Percentiles rank a stretch among this genome's conserved stretches.
Conservation (phyloP, 1,140 invertebrate genomes). For the Papilio glaucus region DNA sequence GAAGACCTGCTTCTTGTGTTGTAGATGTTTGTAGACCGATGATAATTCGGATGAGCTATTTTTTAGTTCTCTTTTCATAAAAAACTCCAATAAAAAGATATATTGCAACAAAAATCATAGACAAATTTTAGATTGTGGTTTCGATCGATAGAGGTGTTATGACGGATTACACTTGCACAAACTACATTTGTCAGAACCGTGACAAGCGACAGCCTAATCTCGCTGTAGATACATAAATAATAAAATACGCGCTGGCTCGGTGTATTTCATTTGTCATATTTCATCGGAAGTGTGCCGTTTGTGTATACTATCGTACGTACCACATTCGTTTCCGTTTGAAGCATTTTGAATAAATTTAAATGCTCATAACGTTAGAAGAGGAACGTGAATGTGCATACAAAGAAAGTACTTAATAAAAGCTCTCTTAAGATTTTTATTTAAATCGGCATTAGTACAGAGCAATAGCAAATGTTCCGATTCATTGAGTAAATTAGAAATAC, state of each 20-base stretch:
- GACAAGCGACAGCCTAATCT: slow-evolving; percentile 22
- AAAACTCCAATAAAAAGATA: no score
- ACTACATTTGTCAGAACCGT: slow-evolving; percentile 19
- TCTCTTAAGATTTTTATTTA: slow-evolving; percentile 11
- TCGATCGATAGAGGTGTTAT: background rate
- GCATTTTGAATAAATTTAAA: slow-evolving; percentile 23
- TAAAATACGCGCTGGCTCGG: slow-evolving; percentile 16
- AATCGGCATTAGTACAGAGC: background rate
- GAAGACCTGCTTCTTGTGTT: no score
- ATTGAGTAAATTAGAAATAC: background rate
- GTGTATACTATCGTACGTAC: background rate
- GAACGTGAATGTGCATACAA: slow-evolving; percentile 13
- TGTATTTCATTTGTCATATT: slow-evolving; percentile 18
- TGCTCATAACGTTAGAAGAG: slow-evolving; percentile 15
- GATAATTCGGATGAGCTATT: no score
- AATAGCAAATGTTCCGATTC: background rate
- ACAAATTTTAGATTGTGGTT: background rate
- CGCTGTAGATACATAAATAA: slow-evolving; percentile 16
- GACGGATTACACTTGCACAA: background rate
- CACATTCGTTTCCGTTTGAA: slow-evolving; percentile 19
- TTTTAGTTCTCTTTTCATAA: no score
- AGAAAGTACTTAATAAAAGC: background rate
- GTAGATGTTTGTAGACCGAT: no score
- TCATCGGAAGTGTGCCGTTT: slow-evolving; percentile 20
- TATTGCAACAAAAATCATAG: background rate